phyloP scores from a whole-genome alignment of 2,888 invertebrate genomes.

The Epinotia brunnichana region DNA sequence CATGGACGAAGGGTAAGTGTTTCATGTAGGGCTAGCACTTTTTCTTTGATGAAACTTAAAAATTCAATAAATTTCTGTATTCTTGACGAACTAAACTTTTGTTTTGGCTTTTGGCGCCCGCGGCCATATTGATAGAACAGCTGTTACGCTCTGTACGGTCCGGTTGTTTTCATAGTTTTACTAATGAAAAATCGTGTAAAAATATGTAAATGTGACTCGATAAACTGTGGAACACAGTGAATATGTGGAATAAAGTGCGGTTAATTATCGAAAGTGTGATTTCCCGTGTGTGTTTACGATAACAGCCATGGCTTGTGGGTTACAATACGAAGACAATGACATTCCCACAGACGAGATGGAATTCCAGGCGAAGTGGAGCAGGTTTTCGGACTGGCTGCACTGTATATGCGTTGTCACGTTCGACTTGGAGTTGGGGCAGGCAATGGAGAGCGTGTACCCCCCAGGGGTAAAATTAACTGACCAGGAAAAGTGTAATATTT shows the following conservation, averaged over 20 bases:
- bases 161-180: conserved; percentile 67
- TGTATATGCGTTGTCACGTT: conserved; percentile 99
- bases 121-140: conserved; percentile 80
- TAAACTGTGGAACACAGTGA: conserved; percentile 58
- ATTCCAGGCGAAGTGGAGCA: conserved; percentile 85
- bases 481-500: conserved; percentile 95
- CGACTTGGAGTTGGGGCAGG: conserved; percentile 99
- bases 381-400: conserved; percentile 96
- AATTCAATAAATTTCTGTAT: conserved; percentile 16
- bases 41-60: conserved; percentile 31
- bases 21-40: conserved; percentile 11
- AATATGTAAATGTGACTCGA: conserved; percentile 45
- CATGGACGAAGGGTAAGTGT: conserved; percentile 69
- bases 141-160: conserved; percentile 69
- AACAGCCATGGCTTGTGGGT: conserved; percentile 73
- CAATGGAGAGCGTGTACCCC: conserved; percentile 96
- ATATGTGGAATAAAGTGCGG: conserved; percentile 52
- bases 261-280: conserved; percentile 52
- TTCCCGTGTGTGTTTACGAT: conserved; percentile 58
- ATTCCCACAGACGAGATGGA: conserved; percentile 69
- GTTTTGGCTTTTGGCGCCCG: conserved; percentile 81
- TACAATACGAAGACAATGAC: conserved; percentile 69
- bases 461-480: conserved; percentile 90
- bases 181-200: conserved; percentile 59
- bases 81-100: conserved; percentile 56